A percentile compares a stretch with the other conserved stretches of the same genome.
phyloP scores from a whole-genome alignment of 1,140 invertebrate species.

The Nasonia longicornis region DNA sequence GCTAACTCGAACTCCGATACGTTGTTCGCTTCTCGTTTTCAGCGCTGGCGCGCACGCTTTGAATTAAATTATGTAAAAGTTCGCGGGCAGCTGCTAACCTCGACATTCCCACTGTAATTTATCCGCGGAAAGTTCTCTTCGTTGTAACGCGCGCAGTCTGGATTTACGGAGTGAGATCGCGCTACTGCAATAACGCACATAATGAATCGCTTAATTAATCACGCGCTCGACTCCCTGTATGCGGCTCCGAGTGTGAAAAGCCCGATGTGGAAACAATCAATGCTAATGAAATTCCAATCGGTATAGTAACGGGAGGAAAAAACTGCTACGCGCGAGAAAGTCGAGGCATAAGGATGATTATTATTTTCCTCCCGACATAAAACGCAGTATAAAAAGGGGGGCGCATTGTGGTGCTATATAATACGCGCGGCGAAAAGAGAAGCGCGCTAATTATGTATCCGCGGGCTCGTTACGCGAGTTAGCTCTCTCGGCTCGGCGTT shows the following conservation, averaged over 20 bases:
- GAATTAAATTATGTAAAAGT: conserved; percentile 18
- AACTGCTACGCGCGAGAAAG: neutral
- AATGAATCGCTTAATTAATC: too few relatives aligned
- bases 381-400: neutral
- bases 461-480: neutral
- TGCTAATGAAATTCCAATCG: too few relatives aligned
- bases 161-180: too few relatives aligned
- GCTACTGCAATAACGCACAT: too few relatives aligned
- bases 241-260: neutral
- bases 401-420: neutral
- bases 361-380: neutral
- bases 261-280: neutral
- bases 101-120: too few relatives aligned
- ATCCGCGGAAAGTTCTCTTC: too few relatives aligned
- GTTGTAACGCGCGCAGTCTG: too few relatives aligned
- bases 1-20: conserved; percentile 7
- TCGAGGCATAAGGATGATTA: neutral
- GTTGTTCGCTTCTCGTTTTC: neutral
- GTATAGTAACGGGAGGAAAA: neutral
- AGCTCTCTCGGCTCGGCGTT: neutral
- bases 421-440: neutral
- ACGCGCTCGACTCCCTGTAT: too few relatives aligned
- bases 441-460: conserved; percentile 22
- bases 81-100: neutral
- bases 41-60: neutral